These are phyloP conservation scores for Brenthis hecate DNA, from an alignment of 2,888 invertebrate genomes.

Conservation along the genomic window DNA sequence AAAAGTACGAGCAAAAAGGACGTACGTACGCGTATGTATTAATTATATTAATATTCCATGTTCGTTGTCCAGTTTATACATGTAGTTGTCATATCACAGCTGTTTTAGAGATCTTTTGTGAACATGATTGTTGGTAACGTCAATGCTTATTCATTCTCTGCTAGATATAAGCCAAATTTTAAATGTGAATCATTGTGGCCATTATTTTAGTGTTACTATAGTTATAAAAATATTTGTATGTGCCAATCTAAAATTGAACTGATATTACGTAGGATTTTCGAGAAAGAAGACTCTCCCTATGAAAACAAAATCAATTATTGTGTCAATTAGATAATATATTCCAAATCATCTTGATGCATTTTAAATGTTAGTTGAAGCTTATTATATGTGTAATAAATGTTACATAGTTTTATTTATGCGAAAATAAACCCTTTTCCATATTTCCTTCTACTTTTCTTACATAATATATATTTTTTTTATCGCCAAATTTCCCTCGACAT, in stretches of 20 bases:
- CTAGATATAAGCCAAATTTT: no score
- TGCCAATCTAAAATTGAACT: background rate
- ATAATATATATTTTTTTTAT: no score
- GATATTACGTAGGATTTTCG: background rate
- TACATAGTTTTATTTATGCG: constrained; percentile 6
- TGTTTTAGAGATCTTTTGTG: background rate
- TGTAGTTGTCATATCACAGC: constrained; percentile 10
- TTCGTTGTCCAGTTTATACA: constrained; percentile 2
- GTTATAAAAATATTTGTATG: background rate
- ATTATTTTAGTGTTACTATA: no score
- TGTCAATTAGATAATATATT: constrained; percentile 17
- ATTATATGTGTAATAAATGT: constrained; percentile 2
- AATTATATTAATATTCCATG: background rate
- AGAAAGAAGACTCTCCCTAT: background rate
- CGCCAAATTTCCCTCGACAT: no score
- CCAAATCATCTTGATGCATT: background rate
- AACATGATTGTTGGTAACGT: background rate
- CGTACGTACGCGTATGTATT: constrained; percentile 18
- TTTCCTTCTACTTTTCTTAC: no score
- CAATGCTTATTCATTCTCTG: no score
- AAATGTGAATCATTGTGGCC: no score
- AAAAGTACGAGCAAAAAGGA: constrained; percentile 14
- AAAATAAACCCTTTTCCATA: background rate
- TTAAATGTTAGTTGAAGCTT: background rate
- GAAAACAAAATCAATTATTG: background rate